Evolutionary conservation across 2,888 invertebrate species (phyloP), one percentile per base, ranked within the genome.

Genomic region (Scaptomyza reducta): DNA sequence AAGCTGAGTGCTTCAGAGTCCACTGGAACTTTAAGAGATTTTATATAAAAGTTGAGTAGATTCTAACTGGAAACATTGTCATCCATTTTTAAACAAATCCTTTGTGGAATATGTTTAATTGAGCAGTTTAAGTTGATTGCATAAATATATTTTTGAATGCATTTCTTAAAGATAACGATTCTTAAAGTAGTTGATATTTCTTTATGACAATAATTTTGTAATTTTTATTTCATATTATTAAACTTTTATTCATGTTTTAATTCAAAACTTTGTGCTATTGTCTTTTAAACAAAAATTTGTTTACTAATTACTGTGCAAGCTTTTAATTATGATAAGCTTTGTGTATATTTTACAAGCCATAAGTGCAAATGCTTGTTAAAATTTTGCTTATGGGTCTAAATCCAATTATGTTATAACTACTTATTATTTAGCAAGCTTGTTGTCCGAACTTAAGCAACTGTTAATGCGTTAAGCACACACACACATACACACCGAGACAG

Each of bases 401-500:
- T 35, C 18, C 29, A 46, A 44, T 45, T 47, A 40, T 18, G 49
- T 42, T 41, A 56, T 42, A 60, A 41, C 53, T 49, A 51, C 18
- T 54, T 22, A 16, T 13, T 35, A 60, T 56, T 64, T 59, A 18
- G n/a, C 9, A 11, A 11, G 42, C 10, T 46, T 49, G 58, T 35
- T 61, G 18, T 7, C 13, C 22, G 46, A 53, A 41, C 56, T 68
- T 16, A 16, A 18, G 53, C 29, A 69, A 44, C 60, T 64, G 62
- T 67, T 40, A 46, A 41, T 67, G 61, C 11, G 31, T 54, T 44
- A 45, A 9, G 16, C 38, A 38, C 42, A 61, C 10, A 40, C 14
- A 5, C 1, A 38, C 38, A 35, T 13, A 33, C 33, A 35, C 29
- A 31, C 29, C 31, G 7, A 10, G n/a, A 14, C 38, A n/a, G 38